These are phyloP conservation scores for Galeruca laticollis DNA, from an alignment of 2,888 invertebrate species.

Conservation along the genomic window DNA sequence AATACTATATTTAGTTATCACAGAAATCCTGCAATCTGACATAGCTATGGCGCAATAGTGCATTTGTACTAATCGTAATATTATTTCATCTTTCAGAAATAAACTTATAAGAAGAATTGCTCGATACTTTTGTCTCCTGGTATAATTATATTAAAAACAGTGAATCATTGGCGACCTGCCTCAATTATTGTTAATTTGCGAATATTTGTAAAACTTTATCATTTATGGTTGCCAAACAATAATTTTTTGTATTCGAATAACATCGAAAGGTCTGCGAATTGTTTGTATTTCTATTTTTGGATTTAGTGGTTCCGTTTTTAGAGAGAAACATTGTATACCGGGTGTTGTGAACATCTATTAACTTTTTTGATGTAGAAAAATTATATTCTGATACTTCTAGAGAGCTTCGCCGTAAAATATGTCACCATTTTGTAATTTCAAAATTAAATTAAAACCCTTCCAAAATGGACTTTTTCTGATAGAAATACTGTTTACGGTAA, in stretches of 20 bases:
- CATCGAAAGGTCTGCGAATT: background rate
- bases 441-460: too few species aligned
- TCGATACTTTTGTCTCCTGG: constrained; percentile 26
- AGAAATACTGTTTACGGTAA: too few species aligned
- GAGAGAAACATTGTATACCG: background rate
- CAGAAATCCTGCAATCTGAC: too few species aligned
- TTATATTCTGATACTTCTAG: background rate
- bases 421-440: background rate
- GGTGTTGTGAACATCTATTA: background rate
- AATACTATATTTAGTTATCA: too few species aligned
- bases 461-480: too few species aligned
- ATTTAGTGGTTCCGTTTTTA: background rate
- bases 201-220: constrained; percentile 35
- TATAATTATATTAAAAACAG: constrained; percentile 44
- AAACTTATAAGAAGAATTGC: background rate
- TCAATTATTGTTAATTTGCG: constrained; percentile 30
- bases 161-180: constrained; percentile 39
- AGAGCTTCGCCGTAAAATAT: background rate
- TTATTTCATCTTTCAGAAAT: background rate
- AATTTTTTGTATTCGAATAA: constrained; percentile 14
- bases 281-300: background rate
- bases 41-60: background rate
- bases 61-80: background rate
- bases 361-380: background rate
- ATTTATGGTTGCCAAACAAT: constrained; percentile 23